These are phyloP conservation scores for Nomia melanderi DNA, from an alignment of 1,140 invertebrate species.

Conservation along the genomic window DNA sequence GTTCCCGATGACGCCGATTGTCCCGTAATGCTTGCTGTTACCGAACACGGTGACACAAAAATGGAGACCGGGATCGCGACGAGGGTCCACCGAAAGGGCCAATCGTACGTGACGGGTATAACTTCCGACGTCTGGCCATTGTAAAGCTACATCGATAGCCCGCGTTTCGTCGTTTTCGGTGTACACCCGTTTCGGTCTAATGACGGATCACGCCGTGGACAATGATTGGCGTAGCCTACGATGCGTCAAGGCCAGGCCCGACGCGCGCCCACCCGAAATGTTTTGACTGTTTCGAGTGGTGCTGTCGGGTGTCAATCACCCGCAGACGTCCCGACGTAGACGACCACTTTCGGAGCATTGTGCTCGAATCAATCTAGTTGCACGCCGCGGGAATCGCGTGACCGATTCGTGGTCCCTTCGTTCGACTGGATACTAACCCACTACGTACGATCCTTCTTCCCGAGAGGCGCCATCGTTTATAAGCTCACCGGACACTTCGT, in stretches of 20 bases:
- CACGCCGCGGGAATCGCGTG: constrained; percentile 48
- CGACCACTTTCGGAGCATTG: constrained; percentile 66
- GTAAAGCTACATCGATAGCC: constrained; percentile 32
- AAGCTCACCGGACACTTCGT: too few species aligned
- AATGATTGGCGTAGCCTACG: constrained; percentile 65
- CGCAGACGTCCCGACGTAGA: constrained; percentile 67
- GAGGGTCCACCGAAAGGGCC: constrained; percentile 23
- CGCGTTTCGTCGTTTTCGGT: constrained; percentile 18
- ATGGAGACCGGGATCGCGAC: not conserved
- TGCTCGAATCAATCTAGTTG: constrained; percentile 58
- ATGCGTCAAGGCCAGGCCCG: constrained; percentile 69
- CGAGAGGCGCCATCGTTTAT: too few species aligned
- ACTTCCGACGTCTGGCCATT: constrained; percentile 34
- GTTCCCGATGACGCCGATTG: not conserved
- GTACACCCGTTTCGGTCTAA: constrained; percentile 49
- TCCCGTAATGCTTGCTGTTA: constrained; percentile 8
- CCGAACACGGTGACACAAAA: not conserved
- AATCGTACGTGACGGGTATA: constrained; percentile 45
- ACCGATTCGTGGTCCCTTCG: constrained; percentile 55
- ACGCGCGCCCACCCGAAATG: constrained; percentile 59
- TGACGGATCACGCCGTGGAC: constrained; percentile 51
- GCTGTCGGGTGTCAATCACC: constrained; percentile 68
- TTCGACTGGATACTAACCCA: constrained; percentile 46
- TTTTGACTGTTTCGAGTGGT: constrained; percentile 73
- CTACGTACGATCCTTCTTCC: not conserved